These are phyloP conservation scores for Frieseomelitta varia DNA, from an alignment of 1,140 invertebrate genomes.

Conservation along the genomic window DNA sequence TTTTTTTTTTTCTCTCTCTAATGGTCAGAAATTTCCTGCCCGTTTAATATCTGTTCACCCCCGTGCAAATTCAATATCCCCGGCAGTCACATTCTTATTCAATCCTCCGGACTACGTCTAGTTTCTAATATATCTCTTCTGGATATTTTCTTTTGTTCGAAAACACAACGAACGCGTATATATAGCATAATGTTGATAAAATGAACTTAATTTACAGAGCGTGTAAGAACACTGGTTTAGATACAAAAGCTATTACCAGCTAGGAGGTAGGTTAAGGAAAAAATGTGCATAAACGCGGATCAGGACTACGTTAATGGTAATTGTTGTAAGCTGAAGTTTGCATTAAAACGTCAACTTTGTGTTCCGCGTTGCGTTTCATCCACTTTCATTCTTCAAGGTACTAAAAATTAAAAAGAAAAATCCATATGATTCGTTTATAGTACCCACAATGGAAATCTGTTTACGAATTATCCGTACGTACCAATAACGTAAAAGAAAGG, in stretches of 20 bases:
- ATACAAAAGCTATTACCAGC: slow-evolving; percentile 20
- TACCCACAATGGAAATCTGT: background rate
- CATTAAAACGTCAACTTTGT: background rate
- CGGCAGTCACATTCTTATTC: background rate
- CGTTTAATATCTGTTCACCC: slow-evolving; percentile 4
- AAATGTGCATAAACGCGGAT: background rate
- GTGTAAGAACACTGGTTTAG: slow-evolving; percentile 5
- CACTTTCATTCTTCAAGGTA: background rate
- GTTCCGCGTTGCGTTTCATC: background rate
- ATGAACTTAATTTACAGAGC: slow-evolving; percentile 4
- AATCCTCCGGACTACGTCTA: background rate
- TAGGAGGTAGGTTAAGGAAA: background rate
- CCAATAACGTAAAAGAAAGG: background rate
- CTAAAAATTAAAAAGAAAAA: background rate
- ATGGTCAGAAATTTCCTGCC: background rate
- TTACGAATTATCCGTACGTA: background rate
- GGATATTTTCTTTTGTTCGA: slow-evolving; percentile 10
- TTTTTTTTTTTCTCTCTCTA: background rate
- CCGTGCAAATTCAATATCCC: background rate
- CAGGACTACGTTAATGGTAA: slow-evolving; percentile 19
- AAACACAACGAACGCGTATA: background rate
- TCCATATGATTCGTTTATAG: background rate
- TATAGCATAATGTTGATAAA: slow-evolving; percentile 18
- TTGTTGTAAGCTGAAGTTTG: background rate
- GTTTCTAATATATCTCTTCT: slow-evolving; percentile 33